Evolutionary conservation across 2,113 vertebrate genomes (phyloP).

Genomic region (Indicator indicator): DNA sequence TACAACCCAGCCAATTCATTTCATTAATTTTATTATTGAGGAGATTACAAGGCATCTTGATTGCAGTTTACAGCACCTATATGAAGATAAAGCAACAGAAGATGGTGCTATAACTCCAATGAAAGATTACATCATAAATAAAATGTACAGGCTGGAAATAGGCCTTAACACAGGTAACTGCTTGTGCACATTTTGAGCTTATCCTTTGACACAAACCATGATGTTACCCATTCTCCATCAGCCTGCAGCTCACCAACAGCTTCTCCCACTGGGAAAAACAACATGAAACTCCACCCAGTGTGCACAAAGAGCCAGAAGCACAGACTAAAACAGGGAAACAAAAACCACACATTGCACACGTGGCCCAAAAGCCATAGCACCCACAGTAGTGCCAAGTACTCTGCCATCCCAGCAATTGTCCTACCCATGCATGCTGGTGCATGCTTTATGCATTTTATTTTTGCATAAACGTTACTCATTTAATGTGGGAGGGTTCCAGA

Average conservation of each 20-base stretch:
- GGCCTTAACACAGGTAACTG: neutral
- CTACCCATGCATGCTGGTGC: neutral
- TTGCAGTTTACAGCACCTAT: neutral
- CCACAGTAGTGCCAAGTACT: neutral
- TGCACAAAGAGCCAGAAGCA: neutral
- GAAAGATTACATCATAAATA: neutral
- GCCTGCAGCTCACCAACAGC: neutral
- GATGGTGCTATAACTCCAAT: neutral
- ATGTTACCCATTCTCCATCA: neutral
- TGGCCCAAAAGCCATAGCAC: neutral
- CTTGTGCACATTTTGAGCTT: neutral
- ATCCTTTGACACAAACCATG: neutral
- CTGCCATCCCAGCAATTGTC: fast-evolving
- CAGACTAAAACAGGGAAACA: fast-evolving
- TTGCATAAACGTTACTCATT: neutral
- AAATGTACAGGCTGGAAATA: neutral
- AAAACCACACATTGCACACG: fast-evolving
- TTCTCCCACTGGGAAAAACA: neutral
- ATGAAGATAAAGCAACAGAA: neutral
- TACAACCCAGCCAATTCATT: neutral
- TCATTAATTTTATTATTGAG: neutral
- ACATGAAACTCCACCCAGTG: neutral
- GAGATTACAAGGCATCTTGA: neutral
- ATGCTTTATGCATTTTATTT: neutral
- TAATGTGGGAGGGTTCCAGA: neutral